Conservation (phyloP, 2,797 vertebrate genomes). For the Notoglanidium macrostoma region DNA sequence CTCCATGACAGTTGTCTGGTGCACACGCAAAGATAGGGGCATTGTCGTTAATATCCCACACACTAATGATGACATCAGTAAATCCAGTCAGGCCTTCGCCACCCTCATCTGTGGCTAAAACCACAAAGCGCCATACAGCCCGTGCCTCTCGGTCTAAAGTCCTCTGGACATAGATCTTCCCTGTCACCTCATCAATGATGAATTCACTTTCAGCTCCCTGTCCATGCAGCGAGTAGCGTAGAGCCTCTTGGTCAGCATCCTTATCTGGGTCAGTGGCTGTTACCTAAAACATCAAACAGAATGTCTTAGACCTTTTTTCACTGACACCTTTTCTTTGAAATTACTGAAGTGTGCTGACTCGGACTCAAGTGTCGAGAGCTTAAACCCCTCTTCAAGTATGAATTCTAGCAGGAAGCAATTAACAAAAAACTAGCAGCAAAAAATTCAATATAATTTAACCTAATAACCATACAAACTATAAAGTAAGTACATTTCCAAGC, state of each 20-base stretch:
- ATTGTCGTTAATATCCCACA: conserved; percentile 91
- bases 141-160: conserved; percentile 84
- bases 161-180: conserved; percentile 85
- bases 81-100: conserved; percentile 91
- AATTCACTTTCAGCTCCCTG: conserved; percentile 85
- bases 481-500: not conserved
- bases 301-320: conserved; percentile 30
- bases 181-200: conserved; percentile 85
- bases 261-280: conserved; percentile 87
- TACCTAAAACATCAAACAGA: conserved; percentile 75
- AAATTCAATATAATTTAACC: not conserved
- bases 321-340: conserved; percentile 45
- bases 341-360: conserved; percentile 60
- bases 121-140: conserved; percentile 87
- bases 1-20: conserved; percentile 80
- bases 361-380: not conserved
- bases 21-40: conserved; percentile 81
- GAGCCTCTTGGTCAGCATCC: conserved; percentile 79
- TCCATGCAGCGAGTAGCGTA: conserved; percentile 88
- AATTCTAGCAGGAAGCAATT: not conserved
- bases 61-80: conserved; percentile 88
- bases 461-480: conserved; percentile 1
- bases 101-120: conserved; percentile 86
- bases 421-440: not conserved
- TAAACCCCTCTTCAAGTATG: not conserved